Conservation (phyloP, 2,113 vertebrate genomes). For the Calyptomena viridis region DNA sequence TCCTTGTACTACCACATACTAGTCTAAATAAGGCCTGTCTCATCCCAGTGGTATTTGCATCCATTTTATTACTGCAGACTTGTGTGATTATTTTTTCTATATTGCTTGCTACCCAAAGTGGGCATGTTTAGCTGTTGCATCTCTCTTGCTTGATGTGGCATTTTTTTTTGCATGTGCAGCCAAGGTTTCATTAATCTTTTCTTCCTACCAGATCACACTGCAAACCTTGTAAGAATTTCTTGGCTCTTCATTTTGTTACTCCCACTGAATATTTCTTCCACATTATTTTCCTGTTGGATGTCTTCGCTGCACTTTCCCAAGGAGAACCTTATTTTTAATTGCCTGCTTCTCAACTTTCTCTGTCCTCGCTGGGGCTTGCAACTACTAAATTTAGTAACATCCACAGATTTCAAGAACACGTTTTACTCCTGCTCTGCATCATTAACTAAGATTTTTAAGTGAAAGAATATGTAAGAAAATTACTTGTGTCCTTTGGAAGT, state of each 20-base stretch:
- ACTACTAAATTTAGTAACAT: constrained; percentile 58
- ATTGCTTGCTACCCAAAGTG: constrained; percentile 1
- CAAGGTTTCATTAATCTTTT: constrained; percentile 61
- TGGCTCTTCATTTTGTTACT: constrained; percentile 54
- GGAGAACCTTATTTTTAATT: constrained; percentile 68
- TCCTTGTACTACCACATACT: not conserved
- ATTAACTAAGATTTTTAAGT: constrained; percentile 36
- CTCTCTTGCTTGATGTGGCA: constrained; percentile 36
- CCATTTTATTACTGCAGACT: not conserved
- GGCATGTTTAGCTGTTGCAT: constrained; percentile 27
- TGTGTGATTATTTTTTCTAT: not conserved
- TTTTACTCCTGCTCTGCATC: constrained; percentile 48
- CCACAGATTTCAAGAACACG: constrained; percentile 44
- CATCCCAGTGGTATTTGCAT: constrained; percentile 32
- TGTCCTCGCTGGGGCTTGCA: constrained; percentile 50
- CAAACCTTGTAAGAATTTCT: constrained; percentile 58
- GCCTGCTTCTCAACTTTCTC: constrained; percentile 53
- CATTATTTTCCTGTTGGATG: constrained; percentile 54
- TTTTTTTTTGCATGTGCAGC: not conserved
- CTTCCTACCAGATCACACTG: constrained; percentile 34
- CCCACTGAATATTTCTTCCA: constrained; percentile 60
- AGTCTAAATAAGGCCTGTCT: not conserved
- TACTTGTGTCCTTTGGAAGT: not conserved
- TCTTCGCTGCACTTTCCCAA: constrained; percentile 55
- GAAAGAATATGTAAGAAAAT: not conserved